Evolutionary conservation across 2,797 vertebrate genomes (phyloP).

Genomic region (Argya squamiceps): DNA sequence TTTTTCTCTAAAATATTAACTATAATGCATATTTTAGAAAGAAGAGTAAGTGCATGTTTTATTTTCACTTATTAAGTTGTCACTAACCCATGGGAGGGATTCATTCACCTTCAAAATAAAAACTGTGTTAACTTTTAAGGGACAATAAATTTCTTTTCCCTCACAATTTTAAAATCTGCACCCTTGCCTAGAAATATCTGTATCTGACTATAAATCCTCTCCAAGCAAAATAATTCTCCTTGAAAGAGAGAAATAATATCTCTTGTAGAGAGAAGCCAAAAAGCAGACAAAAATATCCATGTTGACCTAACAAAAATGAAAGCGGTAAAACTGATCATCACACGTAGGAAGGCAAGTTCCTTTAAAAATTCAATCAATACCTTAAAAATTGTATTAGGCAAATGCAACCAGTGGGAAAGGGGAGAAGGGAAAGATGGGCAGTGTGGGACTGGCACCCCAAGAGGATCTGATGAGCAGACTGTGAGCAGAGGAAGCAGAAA

Average conservation of each 20-base stretch:
- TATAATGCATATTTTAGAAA: neutral
- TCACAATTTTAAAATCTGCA: conserved; percentile 33
- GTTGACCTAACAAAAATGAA: conserved; percentile 4
- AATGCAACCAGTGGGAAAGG: neutral
- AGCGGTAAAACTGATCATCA: neutral
- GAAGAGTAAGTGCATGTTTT: neutral
- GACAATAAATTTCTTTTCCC: conserved; percentile 3
- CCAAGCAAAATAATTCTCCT: conserved; percentile 51
- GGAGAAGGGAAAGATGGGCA: neutral
- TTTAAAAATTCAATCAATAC: neutral
- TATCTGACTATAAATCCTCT: conserved; percentile 39
- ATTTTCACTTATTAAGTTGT: conserved; percentile 40
- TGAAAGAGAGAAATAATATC: conserved; percentile 12
- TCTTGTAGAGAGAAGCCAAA: conserved; percentile 7
- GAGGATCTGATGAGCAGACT: neutral
- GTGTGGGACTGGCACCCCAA: neutral
- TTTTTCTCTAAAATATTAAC: neutral
- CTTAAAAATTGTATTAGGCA: neutral
- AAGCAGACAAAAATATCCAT: conserved; percentile 25
- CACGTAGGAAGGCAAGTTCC: neutral
- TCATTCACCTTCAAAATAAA: conserved; percentile 28
- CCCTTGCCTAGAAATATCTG: conserved; percentile 26
- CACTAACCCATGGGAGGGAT: conserved; percentile 11
- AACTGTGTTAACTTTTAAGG: conserved; percentile 15
- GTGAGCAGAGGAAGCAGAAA: neutral